Evolutionary conservation across 1,140 invertebrate species (phyloP), one percentile per base, ranked within the genome.

Genomic region (Neodiprion fabricii): DNA sequence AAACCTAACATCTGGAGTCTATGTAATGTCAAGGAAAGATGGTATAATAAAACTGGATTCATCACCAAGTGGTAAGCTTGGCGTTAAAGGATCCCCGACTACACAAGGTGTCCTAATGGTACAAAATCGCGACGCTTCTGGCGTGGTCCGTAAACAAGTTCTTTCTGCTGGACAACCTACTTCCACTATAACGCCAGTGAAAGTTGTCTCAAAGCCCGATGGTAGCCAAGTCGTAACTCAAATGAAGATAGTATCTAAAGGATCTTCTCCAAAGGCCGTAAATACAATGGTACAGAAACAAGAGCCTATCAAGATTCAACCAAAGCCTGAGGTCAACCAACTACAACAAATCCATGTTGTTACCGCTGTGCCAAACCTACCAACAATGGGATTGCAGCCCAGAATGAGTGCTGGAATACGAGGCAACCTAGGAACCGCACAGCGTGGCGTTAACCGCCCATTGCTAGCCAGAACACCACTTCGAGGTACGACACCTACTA

Each of bases 21-120:
- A 93, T 79, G 92, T 94, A 23, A 93, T 95, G 92, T 93, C 93
- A 1, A 92, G 92, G 80, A 94, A 93, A 77, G 92, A 93, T 50
- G 93, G 91, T 17, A 92, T 92, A 65, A 92, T 92, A 82, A 92
- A 92, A 81, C 85, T 92, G 17, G 91, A 92, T 80, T 92, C 92
- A 0, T 90, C 91, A 0, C 84, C 85, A 7, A 83, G 85, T 21
- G 90, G 90, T 11, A 92, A 91, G 81, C 79, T 91, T n/a, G 88
- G 79, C 0, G 78, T 85, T 0, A 88, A 87, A 75, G 80, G 83
- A 28, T 79, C 82, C 0, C 80, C 84, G 0, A 73, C 81, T 0
- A 76, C 81, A 0, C 79, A 83, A 48, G 79, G 82, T 48, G 85
- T 88, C 8, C 72, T 87, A 14, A 88, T 89, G 86, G 83, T 89